These are phyloP conservation scores for Xiphorhynchus erythropygius DNA, from an alignment of 2,797 vertebrate genomes.

Conservation along the genomic window DNA sequence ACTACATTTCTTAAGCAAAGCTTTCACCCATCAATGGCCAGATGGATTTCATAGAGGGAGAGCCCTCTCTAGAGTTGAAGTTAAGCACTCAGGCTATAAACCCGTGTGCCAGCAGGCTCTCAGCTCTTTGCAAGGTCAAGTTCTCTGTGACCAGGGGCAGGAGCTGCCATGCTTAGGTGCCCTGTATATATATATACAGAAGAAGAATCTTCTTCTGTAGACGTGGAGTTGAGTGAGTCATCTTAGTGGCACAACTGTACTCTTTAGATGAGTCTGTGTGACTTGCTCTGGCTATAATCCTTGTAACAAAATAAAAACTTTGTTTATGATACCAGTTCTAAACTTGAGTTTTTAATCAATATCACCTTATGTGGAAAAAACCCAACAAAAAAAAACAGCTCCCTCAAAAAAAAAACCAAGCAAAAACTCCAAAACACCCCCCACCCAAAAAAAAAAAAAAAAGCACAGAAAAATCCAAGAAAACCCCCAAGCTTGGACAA, in stretches of 20 bases:
- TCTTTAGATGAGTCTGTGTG: neutral
- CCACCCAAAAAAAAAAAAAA: no score
- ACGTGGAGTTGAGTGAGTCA: neutral
- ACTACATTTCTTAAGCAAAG: neutral
- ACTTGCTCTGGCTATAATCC: neutral
- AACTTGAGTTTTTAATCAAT: neutral
- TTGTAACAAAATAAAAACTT: neutral
- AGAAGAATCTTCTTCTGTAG: neutral
- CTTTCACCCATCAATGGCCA: neutral
- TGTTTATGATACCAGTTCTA: neutral
- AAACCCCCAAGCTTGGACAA: neutral
- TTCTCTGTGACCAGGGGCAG: neutral
- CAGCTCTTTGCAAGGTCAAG: neutral
- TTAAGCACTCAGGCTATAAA: neutral
- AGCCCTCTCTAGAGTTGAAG: neutral
- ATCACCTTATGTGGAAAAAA: neutral
- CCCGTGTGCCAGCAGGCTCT: fast-evolving
- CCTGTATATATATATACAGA: neutral
- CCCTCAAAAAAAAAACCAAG: neutral
- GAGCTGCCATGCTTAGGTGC: neutral
- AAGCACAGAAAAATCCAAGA: neutral
- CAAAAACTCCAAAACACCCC: no score
- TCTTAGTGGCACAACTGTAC: neutral
- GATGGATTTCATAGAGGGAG: neutral
- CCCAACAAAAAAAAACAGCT: no score